A percentile compares a stretch with the other conserved stretches of the same genome.
These are phyloP conservation scores for Euwallacea similis DNA, from an alignment of 1,140 invertebrate genomes.

Conservation along the genomic window DNA sequence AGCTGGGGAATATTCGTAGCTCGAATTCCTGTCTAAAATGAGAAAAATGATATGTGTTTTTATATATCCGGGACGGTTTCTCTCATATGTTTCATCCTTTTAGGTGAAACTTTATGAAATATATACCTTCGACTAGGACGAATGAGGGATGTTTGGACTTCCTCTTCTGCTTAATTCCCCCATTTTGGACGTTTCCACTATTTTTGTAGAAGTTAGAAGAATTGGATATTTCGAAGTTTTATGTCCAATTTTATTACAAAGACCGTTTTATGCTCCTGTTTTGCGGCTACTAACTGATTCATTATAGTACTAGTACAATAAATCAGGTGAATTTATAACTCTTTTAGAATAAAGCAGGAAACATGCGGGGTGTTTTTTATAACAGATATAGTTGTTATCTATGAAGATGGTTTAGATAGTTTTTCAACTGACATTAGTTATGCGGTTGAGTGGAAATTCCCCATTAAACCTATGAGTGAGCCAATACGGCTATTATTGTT, in stretches of 20 bases:
- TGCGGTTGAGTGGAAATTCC: too few relatives aligned
- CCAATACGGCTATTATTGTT: too few relatives aligned
- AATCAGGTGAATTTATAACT: too few relatives aligned
- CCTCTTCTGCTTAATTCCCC: too few relatives aligned
- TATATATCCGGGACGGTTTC: constrained; percentile 24
- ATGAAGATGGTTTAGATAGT: too few relatives aligned
- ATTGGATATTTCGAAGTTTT: neutral
- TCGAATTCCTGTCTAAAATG: constrained; percentile 20
- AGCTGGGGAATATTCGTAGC: constrained; percentile 22
- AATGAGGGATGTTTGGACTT: neutral
- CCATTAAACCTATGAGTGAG: too few relatives aligned
- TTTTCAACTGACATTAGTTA: too few relatives aligned
- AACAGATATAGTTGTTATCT: too few relatives aligned
- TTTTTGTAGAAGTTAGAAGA: neutral
- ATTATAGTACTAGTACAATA: neutral
- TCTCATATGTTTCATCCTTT: constrained; percentile 14
- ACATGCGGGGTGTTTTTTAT: too few relatives aligned
- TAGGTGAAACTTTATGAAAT: constrained; percentile 2
- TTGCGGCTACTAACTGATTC: neutral
- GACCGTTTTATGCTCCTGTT: neutral
- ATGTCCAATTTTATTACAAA: neutral
- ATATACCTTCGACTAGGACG: constrained; percentile 5
- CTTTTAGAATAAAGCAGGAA: too few relatives aligned
- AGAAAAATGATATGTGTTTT: constrained; percentile 32
- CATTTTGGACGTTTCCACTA: too few relatives aligned